Conservation (phyloP, 1,140 invertebrate genomes). For the Drosophila gunungcola region DNA sequence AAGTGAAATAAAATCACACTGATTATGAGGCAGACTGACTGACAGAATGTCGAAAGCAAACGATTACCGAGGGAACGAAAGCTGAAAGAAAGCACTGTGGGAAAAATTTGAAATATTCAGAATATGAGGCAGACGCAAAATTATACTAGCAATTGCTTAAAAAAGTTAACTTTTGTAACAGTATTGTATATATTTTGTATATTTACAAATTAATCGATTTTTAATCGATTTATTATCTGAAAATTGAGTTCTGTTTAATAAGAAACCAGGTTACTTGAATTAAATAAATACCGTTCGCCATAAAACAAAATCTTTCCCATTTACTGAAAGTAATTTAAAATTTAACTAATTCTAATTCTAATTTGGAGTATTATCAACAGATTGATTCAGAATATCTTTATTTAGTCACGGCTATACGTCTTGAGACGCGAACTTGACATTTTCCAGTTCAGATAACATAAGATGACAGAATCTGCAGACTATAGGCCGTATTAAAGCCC, state of each 20-base stretch:
- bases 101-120: neutral
- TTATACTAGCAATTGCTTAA: too few species aligned
- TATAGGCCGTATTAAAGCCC: conserved; percentile 44
- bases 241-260: too few species aligned
- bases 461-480: conserved; percentile 19
- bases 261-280: too few species aligned
- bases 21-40: conserved; percentile 46
- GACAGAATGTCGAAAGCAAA: conserved; percentile 34
- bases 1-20: conserved; percentile 51
- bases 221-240: too few species aligned
- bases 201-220: too few species aligned
- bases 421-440: conserved; percentile 45
- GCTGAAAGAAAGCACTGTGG: conserved; percentile 6
- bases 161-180: too few species aligned
- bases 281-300: too few species aligned
- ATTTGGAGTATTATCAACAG: neutral
- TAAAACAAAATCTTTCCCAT: too few species aligned
- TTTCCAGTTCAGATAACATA: conserved; percentile 31
- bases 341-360: neutral
- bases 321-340: neutral
- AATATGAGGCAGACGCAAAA: neutral
- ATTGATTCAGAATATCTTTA: neutral
- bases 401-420: neutral
- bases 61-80: conserved; percentile 1
- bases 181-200: too few species aligned